A percentile compares a stretch with the other conserved stretches of the same genome.
Evolutionary conservation across 2,888 invertebrate species (phyloP).

Genomic region (Ectemnius cavifrons): DNA sequence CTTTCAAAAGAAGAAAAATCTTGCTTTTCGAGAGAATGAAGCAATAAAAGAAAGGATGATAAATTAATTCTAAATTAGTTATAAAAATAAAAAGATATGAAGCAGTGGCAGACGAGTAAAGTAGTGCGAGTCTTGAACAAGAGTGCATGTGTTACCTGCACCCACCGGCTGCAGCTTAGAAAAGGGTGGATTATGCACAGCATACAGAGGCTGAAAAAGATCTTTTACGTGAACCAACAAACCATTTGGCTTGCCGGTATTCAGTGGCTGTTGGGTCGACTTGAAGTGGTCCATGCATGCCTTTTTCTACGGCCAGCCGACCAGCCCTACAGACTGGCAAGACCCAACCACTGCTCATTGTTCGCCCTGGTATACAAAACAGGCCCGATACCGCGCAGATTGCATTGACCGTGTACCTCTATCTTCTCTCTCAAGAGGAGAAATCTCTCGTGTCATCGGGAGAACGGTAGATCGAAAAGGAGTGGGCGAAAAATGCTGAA

Average conservation of each 20-base stretch:
- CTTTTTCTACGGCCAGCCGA: constrained; percentile 59
- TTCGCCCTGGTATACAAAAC: constrained; percentile 63
- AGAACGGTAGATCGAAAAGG: constrained; percentile 14
- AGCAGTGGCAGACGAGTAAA: too few relatives aligned
- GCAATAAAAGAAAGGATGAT: too few relatives aligned
- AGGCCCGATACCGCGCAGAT: constrained; percentile 66
- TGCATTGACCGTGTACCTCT: constrained; percentile 62
- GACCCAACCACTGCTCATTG: constrained; percentile 64
- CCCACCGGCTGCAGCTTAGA: neutral
- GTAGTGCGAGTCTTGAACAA: too few relatives aligned
- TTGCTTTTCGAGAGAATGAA: too few relatives aligned
- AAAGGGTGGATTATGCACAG: constrained; percentile 33
- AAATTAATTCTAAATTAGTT: too few relatives aligned
- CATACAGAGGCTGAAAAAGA: constrained; percentile 63
- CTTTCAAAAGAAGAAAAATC: too few relatives aligned
- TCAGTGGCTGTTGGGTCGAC: constrained; percentile 55
- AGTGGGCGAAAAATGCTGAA: constrained; percentile 17
- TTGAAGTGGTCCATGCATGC: constrained; percentile 71
- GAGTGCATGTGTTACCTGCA: too few relatives aligned
- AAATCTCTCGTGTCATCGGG: constrained; percentile 53
- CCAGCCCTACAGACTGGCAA: constrained; percentile 31
- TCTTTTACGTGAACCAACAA: constrained; percentile 64
- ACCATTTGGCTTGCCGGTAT: constrained; percentile 60
- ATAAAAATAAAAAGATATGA: too few relatives aligned
- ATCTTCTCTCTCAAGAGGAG: constrained; percentile 39